These are phyloP conservation scores for Helicoverpa armigera DNA, from an alignment of 1,140 invertebrate species.

Conservation along the genomic window DNA sequence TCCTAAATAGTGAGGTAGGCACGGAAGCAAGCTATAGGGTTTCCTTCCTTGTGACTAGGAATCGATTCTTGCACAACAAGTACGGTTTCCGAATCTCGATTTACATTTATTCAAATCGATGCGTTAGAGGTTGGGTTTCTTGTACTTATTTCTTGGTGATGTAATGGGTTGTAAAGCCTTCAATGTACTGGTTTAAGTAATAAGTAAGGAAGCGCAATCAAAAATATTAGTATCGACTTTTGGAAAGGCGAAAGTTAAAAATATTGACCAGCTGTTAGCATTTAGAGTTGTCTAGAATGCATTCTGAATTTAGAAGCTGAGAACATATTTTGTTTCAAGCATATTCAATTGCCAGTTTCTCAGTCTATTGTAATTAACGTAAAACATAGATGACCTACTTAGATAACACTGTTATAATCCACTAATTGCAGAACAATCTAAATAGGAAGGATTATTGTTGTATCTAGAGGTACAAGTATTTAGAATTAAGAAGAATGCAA, in stretches of 20 bases:
- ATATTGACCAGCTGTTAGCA: background rate
- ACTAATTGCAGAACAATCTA: slow-evolving; percentile 1
- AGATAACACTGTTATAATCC: slow-evolving; percentile 4
- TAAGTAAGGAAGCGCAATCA: background rate
- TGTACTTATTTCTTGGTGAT: background rate
- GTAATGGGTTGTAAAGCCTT: background rate
- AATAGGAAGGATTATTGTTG: slow-evolving; percentile 19
- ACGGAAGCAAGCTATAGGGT: slow-evolving; percentile 47
- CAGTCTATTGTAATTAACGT: slow-evolving; percentile 21
- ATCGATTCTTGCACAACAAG: slow-evolving; percentile 43
- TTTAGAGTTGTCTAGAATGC: background rate
- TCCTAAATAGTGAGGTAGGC: slow-evolving; percentile 19
- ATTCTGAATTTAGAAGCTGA: background rate
- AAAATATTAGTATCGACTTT: background rate
- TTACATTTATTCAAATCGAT: slow-evolving; percentile 28
- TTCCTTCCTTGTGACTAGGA: slow-evolving; percentile 51
- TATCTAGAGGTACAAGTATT: background rate
- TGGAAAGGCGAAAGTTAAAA: background rate
- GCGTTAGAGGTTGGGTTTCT: background rate
- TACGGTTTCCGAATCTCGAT: slow-evolving; percentile 41
- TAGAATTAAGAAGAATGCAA: background rate
- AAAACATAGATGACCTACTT: slow-evolving; percentile 17
- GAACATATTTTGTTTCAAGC: slow-evolving; percentile 4
- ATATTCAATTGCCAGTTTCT: slow-evolving; percentile 11
- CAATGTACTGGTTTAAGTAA: background rate